Conservation (phyloP, 2,113 vertebrate genomes). For the Microtus oregoni region DNA sequence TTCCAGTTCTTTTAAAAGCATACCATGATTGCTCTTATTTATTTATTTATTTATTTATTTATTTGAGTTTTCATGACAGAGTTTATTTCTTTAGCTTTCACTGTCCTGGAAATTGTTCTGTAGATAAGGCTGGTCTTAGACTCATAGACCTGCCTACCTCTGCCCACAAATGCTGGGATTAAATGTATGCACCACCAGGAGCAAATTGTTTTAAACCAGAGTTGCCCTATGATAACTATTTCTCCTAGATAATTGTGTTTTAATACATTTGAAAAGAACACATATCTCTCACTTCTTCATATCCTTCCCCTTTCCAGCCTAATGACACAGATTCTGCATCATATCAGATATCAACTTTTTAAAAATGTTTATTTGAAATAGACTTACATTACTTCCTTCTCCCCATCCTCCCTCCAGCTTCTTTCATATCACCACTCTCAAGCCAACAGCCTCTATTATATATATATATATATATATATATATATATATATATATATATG, state of each 20-base stretch:
- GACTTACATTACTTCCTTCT: not conserved
- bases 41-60: no score
- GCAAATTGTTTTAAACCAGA: no score
- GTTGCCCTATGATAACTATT: not conserved
- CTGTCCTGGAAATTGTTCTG: no score
- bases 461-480: not conserved
- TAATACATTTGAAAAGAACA: not conserved
- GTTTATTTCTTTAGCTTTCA: no score
- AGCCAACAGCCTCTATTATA: not conserved
- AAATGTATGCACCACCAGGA: no score
- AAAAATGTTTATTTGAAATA: not conserved
- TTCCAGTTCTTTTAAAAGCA: no score
- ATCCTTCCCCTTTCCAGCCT: not conserved
- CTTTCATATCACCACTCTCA: not conserved
- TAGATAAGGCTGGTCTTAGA: no score
- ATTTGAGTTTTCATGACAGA: no score
- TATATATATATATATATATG: no score
- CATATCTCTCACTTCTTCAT: not conserved
- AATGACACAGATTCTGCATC: not conserved
- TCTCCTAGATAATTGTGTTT: not conserved
- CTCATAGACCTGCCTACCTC: no score
- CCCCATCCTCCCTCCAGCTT: not conserved
- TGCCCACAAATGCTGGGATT: no score
- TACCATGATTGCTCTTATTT: no score
- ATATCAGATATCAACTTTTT: not conserved